phyloP scores from a whole-genome alignment of 2,797 vertebrate species.

The Hypotaenidia okinawae region DNA sequence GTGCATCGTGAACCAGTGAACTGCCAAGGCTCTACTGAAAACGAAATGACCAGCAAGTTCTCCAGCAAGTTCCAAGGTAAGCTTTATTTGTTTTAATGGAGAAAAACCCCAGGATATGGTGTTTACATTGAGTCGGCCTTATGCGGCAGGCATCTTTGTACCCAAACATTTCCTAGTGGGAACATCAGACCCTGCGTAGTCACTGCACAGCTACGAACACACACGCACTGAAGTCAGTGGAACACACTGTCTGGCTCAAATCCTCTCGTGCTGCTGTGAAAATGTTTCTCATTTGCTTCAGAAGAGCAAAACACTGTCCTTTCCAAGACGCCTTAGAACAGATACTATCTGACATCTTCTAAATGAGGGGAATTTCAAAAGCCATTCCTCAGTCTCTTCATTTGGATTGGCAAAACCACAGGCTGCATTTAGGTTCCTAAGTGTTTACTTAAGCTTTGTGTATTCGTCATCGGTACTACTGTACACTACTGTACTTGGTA shows the following conservation, averaged over 20 bases:
- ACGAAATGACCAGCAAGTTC: neutral
- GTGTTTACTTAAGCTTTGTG: neutral
- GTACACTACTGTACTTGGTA: neutral
- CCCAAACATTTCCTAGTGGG: neutral
- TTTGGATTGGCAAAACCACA: neutral
- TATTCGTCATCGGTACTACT: neutral
- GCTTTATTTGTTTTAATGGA: neutral
- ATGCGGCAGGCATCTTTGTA: too few species aligned
- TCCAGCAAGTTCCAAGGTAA: neutral
- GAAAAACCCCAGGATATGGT: neutral
- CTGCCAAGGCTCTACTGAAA: neutral
- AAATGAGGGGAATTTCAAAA: neutral
- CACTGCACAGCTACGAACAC: neutral
- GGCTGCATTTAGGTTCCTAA: neutral
- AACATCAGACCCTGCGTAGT: accelerated
- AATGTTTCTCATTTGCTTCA: neutral
- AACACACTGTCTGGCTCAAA: neutral
- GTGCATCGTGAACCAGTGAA: neutral
- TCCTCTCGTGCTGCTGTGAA: neutral
- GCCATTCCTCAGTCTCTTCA: neutral
- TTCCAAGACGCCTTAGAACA: neutral
- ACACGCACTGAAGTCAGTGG: neutral
- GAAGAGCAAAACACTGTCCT: neutral
- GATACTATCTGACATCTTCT: neutral
- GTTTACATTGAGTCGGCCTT: neutral